Percentiles rank a stretch among this genome's conserved stretches.
Evolutionary conservation across 2,113 vertebrate species (phyloP).

Genomic region (Chionodraco myersi): DNA sequence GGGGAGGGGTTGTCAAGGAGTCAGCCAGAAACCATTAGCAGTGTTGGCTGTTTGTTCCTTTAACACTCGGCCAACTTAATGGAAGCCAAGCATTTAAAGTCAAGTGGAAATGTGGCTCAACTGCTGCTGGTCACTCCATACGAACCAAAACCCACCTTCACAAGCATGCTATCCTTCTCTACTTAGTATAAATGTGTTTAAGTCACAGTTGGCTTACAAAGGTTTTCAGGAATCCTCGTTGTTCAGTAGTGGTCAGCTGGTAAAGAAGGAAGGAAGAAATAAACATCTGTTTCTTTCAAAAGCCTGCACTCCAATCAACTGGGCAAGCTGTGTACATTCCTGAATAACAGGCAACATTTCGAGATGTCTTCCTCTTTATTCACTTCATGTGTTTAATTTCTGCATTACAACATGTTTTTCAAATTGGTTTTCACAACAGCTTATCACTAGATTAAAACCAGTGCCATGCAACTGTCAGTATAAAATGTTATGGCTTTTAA

Average conservation of each 20-base stretch:
- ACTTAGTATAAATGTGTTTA: constrained; percentile 15
- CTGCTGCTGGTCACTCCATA: constrained; percentile 52
- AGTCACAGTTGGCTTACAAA: constrained; percentile 11
- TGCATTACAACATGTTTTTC: constrained; percentile 21
- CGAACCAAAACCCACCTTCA: constrained; percentile 39
- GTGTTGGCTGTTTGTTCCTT: constrained; percentile 74
- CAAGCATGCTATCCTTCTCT: constrained; percentile 38
- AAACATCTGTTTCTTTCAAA: constrained; percentile 25
- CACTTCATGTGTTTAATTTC: constrained; percentile 23
- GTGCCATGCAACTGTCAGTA: constrained; percentile 10
- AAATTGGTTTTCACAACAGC: constrained; percentile 22
- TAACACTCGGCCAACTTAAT: constrained; percentile 77
- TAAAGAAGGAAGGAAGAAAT: not conserved
- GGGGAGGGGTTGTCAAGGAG: constrained; percentile 75
- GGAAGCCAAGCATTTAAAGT: constrained; percentile 78
- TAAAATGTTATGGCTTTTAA: not conserved
- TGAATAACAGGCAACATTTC: constrained; percentile 35
- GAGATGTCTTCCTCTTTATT: constrained; percentile 33
- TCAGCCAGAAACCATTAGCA: constrained; percentile 81
- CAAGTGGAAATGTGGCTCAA: constrained; percentile 74
- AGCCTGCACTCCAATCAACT: constrained; percentile 18
- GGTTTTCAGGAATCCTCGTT: constrained; percentile 6
- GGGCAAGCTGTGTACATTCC: constrained; percentile 49
- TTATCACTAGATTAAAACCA: constrained; percentile 15
- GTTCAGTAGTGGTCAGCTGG: constrained; percentile 11